Evolutionary conservation across 2,113 vertebrate species (phyloP), one percentile per base, ranked within the genome.

Genomic region (Leucopternis melanops): DNA sequence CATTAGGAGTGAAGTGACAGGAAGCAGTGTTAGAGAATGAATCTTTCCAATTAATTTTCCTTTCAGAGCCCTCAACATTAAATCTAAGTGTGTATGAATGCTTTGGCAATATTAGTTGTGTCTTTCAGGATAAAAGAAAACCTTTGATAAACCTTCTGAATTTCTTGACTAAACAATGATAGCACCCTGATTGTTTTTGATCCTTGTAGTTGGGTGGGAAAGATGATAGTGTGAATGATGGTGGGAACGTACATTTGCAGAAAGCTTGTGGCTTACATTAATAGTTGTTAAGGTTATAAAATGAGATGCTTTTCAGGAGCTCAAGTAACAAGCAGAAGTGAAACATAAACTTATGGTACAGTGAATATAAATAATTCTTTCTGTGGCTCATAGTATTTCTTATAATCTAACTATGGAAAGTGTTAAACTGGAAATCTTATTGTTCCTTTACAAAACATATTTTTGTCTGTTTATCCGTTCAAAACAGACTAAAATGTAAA

Each of bases 1-100:
- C 92, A 77, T 92, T 83, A 87, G 66, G 50, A 97, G 45, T 81
- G 86, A 95, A 95, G 67, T 95, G 92, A 88, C 92, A 92, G 91
- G 73, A 80, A 80, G 70, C 54, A 55, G 17, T 84, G 84, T 65
- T 95, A 69, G 54, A 57, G 38, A 85, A 63, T 47, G 36, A 78
- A 72, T 91, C 70, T 73, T 84, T 87, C 81, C 84, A 97, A 92
- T 95, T 96, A 95, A 75, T 70, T 95, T 88, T 87, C 66, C 50
- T 67, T 91, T 92, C 74, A 80, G 78, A 82, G 45, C 32, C 50
- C 58, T 27, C 77, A 82, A 55, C 20, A 20, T 73, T 69, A 67
- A 78, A 88, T 86, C 44, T n/a, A 54, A 70, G 26, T 38, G 32
- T 87, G 44, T 82, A 13, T 70, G 26, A 79, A 77, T 69, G 67